phyloP scores from a whole-genome alignment of 2,888 invertebrate genomes.

The Erpobdella octoculata region DNA sequence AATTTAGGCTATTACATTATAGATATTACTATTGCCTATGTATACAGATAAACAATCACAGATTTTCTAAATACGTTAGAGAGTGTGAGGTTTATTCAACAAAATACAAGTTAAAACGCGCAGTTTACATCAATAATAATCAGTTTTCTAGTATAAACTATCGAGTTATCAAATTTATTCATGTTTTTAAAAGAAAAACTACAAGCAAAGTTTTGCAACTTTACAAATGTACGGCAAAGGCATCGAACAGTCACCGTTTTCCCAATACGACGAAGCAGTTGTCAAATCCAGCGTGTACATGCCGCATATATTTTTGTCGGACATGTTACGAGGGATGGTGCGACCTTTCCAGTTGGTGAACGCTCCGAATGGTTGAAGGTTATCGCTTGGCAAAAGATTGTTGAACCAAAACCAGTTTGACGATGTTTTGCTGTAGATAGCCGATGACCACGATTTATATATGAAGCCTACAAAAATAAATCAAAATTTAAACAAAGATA shows the following conservation, averaged over 20 bases:
- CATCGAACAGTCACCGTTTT: background rate
- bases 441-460: background rate
- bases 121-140: no score
- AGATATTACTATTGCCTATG: no score
- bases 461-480: no score
- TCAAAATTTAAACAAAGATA: no score
- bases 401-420: slow-evolving; percentile 17
- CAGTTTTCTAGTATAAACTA: no score
- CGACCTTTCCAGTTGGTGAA: background rate
- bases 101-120: no score
- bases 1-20: no score
- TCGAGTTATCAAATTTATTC: no score
- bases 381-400: slow-evolving; percentile 14
- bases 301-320: background rate
- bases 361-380: slow-evolving; percentile 11
- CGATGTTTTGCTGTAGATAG: background rate
- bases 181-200: no score
- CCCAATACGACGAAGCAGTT: background rate
- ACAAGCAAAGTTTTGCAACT: slow-evolving; percentile 13
- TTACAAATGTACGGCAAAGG: slow-evolving; percentile 7
- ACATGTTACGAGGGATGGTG: background rate
- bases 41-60: no score
- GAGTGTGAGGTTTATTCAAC: no score
- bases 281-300: background rate
- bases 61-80: no score